Conservation (phyloP, 2,888 invertebrate genomes). For the Nebria brevicollis region DNA sequence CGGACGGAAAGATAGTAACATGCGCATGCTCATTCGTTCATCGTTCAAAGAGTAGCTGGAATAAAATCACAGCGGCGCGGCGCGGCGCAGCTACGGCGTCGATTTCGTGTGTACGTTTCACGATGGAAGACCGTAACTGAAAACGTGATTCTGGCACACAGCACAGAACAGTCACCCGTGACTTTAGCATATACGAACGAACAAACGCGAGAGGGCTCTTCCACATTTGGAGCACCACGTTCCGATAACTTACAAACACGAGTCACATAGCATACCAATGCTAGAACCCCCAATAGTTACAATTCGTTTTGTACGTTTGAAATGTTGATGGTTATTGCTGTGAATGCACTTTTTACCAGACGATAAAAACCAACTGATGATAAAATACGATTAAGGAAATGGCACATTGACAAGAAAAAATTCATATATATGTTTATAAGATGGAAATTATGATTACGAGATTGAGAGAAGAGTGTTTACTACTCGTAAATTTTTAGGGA, state of each 20-base stretch:
- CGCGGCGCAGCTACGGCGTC: neutral
- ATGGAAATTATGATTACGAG: no score
- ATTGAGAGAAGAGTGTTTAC: no score
- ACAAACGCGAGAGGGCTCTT: neutral
- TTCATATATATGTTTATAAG: no score
- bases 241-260: slow-evolving; percentile 1
- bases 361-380: no score
- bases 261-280: neutral
- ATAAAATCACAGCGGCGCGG: neutral
- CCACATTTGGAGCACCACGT: neutral
- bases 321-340: neutral
- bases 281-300: neutral
- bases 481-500: no score
- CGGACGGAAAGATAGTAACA: neutral
- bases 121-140: neutral
- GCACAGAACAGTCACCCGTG: neutral
- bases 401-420: no score
- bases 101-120: slow-evolving; percentile 1
- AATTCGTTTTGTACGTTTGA: neutral
- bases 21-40: neutral
- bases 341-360: neutral
- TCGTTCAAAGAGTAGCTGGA: neutral
- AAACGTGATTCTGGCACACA: neutral
- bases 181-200: neutral
- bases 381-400: no score